phyloP scores from a whole-genome alignment of 2,113 vertebrate genomes.

The Odocoileus virginianus region DNA sequence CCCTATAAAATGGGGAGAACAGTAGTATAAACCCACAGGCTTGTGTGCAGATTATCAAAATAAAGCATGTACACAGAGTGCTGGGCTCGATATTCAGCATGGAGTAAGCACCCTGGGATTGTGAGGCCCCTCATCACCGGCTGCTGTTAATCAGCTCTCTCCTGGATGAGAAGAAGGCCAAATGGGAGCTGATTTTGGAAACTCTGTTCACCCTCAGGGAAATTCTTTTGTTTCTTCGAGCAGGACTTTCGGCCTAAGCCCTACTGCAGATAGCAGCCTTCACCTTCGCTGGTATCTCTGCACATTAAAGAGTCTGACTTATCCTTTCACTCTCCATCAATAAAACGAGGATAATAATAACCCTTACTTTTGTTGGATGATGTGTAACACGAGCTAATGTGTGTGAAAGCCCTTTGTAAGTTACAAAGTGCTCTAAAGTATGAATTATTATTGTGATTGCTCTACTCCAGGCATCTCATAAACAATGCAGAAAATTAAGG shows the following conservation, averaged over 20 bases:
- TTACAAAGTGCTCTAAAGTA: neutral
- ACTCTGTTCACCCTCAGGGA: neutral
- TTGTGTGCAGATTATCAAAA: neutral
- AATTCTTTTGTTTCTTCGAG: neutral
- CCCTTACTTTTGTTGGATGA: neutral
- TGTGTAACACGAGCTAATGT: slow-evolving; percentile 27
- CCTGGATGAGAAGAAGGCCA: neutral
- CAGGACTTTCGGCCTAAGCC: neutral
- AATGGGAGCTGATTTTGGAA: neutral
- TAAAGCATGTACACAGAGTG: fast-evolving
- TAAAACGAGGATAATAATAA: neutral
- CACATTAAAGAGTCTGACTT: neutral
- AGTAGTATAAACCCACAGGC: neutral
- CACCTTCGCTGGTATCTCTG: neutral
- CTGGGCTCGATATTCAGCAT: fast-evolving
- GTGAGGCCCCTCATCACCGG: fast-evolving
- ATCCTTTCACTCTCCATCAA: neutral
- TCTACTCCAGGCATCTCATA: neutral
- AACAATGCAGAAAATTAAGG: slow-evolving; percentile 48
- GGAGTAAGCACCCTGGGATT: no score
- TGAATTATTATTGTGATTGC: slow-evolving; percentile 6
- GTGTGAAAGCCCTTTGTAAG: slow-evolving; percentile 22
- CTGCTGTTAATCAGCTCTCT: neutral
- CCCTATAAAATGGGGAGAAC: neutral
- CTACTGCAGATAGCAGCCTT: neutral